A percentile compares a stretch with the other conserved stretches of the same genome.
phyloP scores from a whole-genome alignment of 2,797 vertebrate species.

The Danio jaintianensis region DNA sequence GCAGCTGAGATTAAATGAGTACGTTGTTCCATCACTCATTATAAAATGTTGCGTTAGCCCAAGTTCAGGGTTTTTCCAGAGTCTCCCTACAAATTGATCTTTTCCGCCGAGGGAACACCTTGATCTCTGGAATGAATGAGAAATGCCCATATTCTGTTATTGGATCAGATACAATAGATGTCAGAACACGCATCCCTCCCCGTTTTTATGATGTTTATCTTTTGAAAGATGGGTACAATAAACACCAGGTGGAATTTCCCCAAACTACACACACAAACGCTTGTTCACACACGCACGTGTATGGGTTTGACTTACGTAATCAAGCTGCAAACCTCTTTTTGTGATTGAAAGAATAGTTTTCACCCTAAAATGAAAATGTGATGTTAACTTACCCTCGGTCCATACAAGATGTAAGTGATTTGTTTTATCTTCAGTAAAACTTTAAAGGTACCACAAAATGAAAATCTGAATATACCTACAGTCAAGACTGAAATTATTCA shows the following conservation, averaged over 20 bases:
- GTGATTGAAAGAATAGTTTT: too few relatives aligned
- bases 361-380: too few relatives aligned
- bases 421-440: too few relatives aligned
- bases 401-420: too few relatives aligned
- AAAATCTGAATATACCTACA: too few relatives aligned
- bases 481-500: too few relatives aligned
- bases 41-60: constrained; percentile 19
- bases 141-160: constrained; percentile 30
- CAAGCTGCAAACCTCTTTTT: not conserved
- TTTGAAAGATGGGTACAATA: constrained; percentile 42
- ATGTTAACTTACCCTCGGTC: too few relatives aligned
- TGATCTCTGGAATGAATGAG: constrained; percentile 28
- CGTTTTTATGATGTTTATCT: constrained; percentile 50
- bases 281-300: not conserved
- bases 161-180: constrained; percentile 54
- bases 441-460: too few relatives aligned
- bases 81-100: constrained; percentile 31
- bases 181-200: constrained; percentile 38
- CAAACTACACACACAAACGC: constrained; percentile 16
- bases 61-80: constrained; percentile 39
- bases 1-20: constrained; percentile 7
- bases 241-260: constrained; percentile 58
- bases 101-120: constrained; percentile 20
- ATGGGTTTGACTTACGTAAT: not conserved
- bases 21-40: constrained; percentile 29